Base-by-base conservation (phyloP, 2,888 invertebrate genomes). In the Ommatoiulus sabulosus region DNA sequence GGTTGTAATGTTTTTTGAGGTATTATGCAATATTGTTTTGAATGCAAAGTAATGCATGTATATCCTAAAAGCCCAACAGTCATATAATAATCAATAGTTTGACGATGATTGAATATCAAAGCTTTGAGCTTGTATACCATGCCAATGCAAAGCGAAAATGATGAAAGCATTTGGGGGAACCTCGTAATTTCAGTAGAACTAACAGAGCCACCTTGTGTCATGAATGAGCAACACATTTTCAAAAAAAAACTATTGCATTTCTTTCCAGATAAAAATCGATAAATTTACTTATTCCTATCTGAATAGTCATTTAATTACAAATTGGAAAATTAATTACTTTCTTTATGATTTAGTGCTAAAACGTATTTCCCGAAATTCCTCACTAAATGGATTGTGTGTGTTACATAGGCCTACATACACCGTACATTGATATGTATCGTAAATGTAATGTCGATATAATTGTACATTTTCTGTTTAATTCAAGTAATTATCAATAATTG, bases 21-120 rank as follows among this genome's bases (percentile, higher is more conserved):
- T 15, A 52, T 52, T 52, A 52, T 12, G 17, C 12, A 17, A 2
- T 52, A 17, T 15, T 52, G 3, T 52, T 12, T 15, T 52, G 15
- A 12, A 17, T 17, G 15, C 52, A 52, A 17, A 52, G 52, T 4
- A 17, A 52, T 17, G 15, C 52, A 52, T 52, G 24, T 8, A 24
- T 7, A 72, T 72, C 24, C 72, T 10, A 7, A 24, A 24, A 10
- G 20, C 20, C 20, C 10, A 72, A 72, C 1, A 3, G 80, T 35
- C 3, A 35, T 80, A 35, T 15, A 80, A 80, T 35, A 24, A 80
- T 24, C 80, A 80, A 43, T 35, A 80, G 63, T 63, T n/a, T 63
- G 80, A 80, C 80, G 35, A 35, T 80, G 80, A 80, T 43, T 80
- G 80, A 80, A 72, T 72, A 72, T 20, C 24, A 72, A 72, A 24